Base-by-base conservation (phyloP, 2,113 vertebrate genomes). In the Calidris pugnax region DNA sequence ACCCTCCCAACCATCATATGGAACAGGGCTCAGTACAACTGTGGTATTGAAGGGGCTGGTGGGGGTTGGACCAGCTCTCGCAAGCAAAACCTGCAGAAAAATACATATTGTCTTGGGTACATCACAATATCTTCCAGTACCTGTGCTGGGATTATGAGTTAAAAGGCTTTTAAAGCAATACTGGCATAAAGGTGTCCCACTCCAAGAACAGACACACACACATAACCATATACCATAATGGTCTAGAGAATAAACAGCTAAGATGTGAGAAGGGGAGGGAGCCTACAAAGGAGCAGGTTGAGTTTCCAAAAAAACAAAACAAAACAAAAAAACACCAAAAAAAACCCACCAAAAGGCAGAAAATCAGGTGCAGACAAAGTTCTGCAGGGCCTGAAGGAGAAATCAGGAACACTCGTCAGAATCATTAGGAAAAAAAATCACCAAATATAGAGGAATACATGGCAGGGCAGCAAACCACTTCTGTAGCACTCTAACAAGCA, bases 111-210 rank as follows among this genome's bases (percentile, higher is more conserved):
- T 24, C 57, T 28, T 5, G 16, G 14, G 6, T 41, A 26, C 2
- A 3, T 55, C 73, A 32, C 41, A 67, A 5, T 53, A n/a, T 10
- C 17, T 80, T 51, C 19, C 37, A 83, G 35, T 4, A 51, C 32
- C 20, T 0, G 0, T 27, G 7, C n/a, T 35, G 48, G 17, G 50
- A 26, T 27, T 50, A 24, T 1, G 0, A 81, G 30, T 59, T 71
- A 63, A 88, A 90, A 74, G 9, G 7, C 12, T 32, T 76, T 55
- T 60, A 66, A 68, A 69, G n/a, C 32, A 33, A 48, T 35, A 20
- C 7, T 35, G 7, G 20, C 41, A 39, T 78, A 55, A 28, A 19
- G 8, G 62, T 43, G 41, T 6, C 67, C 20, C 12, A 14, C 15
- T 55, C 28, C 27, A 39, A 50, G 32, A 85, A 32, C 7, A 43